phyloP scores from a whole-genome alignment of 2,797 vertebrate genomes.

The Thalassophryne amazonica region DNA sequence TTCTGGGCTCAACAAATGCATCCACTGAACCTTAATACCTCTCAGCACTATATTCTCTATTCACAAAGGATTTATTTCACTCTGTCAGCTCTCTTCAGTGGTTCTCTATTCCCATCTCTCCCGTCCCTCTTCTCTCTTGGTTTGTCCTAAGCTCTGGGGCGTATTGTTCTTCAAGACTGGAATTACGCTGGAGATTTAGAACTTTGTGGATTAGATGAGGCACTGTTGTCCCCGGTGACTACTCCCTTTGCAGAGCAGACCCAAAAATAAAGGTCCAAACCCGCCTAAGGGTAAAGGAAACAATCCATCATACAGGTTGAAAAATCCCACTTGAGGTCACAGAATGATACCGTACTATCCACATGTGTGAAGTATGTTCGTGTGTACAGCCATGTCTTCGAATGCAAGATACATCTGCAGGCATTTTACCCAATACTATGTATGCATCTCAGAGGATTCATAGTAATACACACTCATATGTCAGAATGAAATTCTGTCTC shows the following conservation, averaged over 20 bases:
- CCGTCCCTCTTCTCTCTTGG: constrained; percentile 18
- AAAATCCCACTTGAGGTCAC: constrained; percentile 48
- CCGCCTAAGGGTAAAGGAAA: constrained; percentile 61
- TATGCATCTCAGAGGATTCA: constrained; percentile 32
- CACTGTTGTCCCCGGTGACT: constrained; percentile 66
- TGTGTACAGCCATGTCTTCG: not conserved
- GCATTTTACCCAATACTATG: constrained; percentile 6
- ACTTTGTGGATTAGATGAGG: constrained; percentile 65
- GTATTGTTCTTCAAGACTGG: constrained; percentile 61
- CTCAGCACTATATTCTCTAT: constrained; percentile 39
- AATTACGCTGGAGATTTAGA: constrained; percentile 74
- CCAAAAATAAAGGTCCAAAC: constrained; percentile 72
- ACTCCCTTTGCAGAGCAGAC: constrained; percentile 61
- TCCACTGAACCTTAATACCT: constrained; percentile 42
- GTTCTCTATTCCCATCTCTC: constrained; percentile 44
- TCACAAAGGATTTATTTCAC: constrained; percentile 58
- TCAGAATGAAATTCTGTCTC: constrained; percentile 5
- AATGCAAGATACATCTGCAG: constrained; percentile 1
- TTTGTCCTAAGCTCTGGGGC: constrained; percentile 55
- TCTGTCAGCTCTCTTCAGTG: constrained; percentile 46
- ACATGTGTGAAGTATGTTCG: not conserved
- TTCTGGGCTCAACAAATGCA: constrained; percentile 16
- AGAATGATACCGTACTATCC: constrained; percentile 19
- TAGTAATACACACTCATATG: constrained; percentile 4
- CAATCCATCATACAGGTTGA: constrained; percentile 69